Evolutionary conservation across 2,113 vertebrate genomes (phyloP).

Genomic region (Colius striatus): DNA sequence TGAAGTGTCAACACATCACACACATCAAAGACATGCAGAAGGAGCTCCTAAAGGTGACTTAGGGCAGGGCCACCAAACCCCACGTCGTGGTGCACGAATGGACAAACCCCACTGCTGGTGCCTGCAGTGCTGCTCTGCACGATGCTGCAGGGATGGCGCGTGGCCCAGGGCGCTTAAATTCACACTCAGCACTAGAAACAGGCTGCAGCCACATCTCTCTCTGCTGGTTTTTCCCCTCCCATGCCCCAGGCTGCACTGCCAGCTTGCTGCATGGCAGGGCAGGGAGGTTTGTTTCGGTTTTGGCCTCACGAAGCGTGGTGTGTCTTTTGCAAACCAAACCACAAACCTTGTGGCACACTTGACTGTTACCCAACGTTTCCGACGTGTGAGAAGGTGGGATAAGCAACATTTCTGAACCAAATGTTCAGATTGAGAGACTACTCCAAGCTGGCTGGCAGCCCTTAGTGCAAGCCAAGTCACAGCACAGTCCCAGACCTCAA

Average conservation of each 20-base stretch:
- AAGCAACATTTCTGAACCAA: background rate
- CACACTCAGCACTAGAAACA: background rate
- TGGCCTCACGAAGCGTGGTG: rapidly evolving
- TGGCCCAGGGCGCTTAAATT: rapidly evolving
- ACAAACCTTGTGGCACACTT: background rate
- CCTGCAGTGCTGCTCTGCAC: rapidly evolving
- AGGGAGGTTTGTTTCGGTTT: too few relatives aligned
- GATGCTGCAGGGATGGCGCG: rapidly evolving
- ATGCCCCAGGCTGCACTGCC: background rate
- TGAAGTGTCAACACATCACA: background rate
- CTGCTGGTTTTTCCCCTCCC: too few relatives aligned
- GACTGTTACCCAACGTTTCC: background rate
- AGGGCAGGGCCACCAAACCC: background rate
- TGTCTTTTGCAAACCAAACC: rapidly evolving
- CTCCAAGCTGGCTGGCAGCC: background rate
- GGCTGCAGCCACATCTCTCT: background rate
- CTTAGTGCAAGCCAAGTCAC: background rate
- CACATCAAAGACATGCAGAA: background rate
- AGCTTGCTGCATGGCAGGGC: background rate
- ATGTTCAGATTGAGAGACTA: background rate
- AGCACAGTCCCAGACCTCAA: background rate
- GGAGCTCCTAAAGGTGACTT: background rate
- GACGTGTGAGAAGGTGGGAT: background rate
- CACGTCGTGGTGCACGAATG: background rate
- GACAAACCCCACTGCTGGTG: background rate